These are phyloP conservation scores for Caenorhabditis uteleia DNA, from an alignment of 2,888 invertebrate species.

Conservation along the genomic window DNA sequence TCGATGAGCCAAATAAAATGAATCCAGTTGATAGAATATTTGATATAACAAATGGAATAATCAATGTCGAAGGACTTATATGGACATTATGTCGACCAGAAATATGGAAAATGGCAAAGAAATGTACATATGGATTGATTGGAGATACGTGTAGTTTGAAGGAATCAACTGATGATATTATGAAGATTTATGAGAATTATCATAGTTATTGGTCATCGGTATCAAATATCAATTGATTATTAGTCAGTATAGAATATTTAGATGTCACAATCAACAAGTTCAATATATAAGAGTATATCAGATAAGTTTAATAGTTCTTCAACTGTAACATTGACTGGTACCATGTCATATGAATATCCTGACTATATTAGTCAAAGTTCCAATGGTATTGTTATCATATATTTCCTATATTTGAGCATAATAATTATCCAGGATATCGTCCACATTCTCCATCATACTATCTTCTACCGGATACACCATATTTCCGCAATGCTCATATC, in stretches of 20 bases:
- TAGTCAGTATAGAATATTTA: too few species aligned
- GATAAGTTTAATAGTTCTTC: too few species aligned
- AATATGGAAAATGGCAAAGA: slow-evolving; percentile 10
- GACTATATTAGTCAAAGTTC: too few species aligned
- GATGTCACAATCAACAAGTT: too few species aligned
- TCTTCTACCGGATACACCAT: slow-evolving; percentile 46
- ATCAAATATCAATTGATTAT: too few species aligned
- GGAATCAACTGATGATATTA: not conserved
- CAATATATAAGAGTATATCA: too few species aligned
- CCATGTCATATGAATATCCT: too few species aligned
- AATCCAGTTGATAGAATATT: slow-evolving; percentile 4
- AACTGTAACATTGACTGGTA: too few species aligned
- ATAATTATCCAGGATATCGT: slow-evolving; percentile 13
- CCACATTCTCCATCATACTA: slow-evolving; percentile 43
- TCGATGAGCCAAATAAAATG: too few species aligned
- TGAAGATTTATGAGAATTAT: not conserved
- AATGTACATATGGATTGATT: not conserved
- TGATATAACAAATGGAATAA: slow-evolving; percentile 7
- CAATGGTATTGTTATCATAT: too few species aligned
- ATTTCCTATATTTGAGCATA: not conserved
- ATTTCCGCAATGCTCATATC: slow-evolving; percentile 40
- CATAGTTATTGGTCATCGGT: not conserved
- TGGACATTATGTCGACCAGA: slow-evolving; percentile 19
- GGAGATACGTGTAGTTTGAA: not conserved
- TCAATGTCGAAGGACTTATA: slow-evolving; percentile 3